Evolutionary conservation across 2,797 vertebrate genomes (phyloP).

Genomic region (Sebastes umbrosus): DNA sequence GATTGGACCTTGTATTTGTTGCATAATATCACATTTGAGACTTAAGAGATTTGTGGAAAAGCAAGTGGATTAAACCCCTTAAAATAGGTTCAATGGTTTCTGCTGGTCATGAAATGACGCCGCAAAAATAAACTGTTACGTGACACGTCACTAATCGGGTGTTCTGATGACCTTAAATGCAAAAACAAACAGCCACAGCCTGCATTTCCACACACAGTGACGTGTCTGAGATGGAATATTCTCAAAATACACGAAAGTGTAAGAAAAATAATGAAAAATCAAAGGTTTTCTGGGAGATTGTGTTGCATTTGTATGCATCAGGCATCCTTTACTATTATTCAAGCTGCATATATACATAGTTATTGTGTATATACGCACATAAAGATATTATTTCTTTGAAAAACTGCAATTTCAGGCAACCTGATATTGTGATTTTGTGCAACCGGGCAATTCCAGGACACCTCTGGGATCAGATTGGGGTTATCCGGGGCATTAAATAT

Average conservation of each 20-base stretch:
- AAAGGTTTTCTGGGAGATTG: no score
- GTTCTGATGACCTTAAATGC: not conserved
- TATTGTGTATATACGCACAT: no score
- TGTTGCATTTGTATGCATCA: no score
- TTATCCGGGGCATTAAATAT: not conserved
- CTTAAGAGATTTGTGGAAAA: not conserved
- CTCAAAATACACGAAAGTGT: no score
- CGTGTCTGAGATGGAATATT: no score
- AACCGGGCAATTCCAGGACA: not conserved
- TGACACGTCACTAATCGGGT: not conserved
- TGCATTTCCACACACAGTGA: no score
- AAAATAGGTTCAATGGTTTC: not conserved
- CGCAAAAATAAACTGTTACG: not conserved
- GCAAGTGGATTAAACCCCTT: slow-evolving; percentile 1
- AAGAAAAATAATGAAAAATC: no score
- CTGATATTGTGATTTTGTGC: no score
- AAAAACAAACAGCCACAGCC: no score
- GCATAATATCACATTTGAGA: slow-evolving; percentile 20
- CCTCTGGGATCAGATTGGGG: not conserved
- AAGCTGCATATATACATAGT: no score
- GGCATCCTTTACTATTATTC: no score
- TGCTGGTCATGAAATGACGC: not conserved
- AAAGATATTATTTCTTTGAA: not conserved
- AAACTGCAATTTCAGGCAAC: not conserved
- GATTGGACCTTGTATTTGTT: slow-evolving; percentile 20